Evolutionary conservation across 2,888 invertebrate genomes (phyloP).

Genomic region (Rotaria magnacalcarata): DNA sequence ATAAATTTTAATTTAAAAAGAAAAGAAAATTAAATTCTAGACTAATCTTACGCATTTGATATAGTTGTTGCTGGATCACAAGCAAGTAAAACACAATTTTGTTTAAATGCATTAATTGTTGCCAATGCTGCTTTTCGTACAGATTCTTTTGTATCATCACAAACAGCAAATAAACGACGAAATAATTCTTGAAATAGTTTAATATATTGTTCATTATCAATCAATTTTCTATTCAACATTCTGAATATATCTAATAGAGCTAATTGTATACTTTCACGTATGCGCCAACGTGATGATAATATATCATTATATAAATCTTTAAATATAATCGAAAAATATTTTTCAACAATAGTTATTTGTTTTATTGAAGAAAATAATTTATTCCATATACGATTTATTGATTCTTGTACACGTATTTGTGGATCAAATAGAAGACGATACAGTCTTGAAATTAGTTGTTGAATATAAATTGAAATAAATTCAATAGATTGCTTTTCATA

Average conservation of each 20-base stretch:
- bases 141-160: constrained; percentile 86
- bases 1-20: constrained; percentile 49
- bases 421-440: constrained; percentile 87
- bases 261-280: constrained; percentile 71
- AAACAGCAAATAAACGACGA: constrained; percentile 62
- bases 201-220: constrained; percentile 38
- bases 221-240: constrained; percentile 33
- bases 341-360: constrained; percentile 66
- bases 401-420: constrained; percentile 80
- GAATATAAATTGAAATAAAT: constrained; percentile 74
- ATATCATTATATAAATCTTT: constrained; percentile 75
- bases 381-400: constrained; percentile 89
- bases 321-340: constrained; percentile 75
- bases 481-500: constrained; percentile 78
- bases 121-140: constrained; percentile 50
- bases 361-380: constrained; percentile 75
- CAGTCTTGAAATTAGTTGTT: constrained; percentile 78
- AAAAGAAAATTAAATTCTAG: constrained; percentile 46
- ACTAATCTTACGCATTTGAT: constrained; percentile 13
- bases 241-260: constrained; percentile 41
- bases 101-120: constrained; percentile 42
- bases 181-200: constrained; percentile 44
- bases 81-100: constrained; percentile 47
- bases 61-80: constrained; percentile 8
- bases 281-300: constrained; percentile 78